Percentiles rank a stretch among this genome's conserved stretches.
phyloP scores from a whole-genome alignment of 2,888 invertebrate genomes.

The Leptopilina myrica region DNA sequence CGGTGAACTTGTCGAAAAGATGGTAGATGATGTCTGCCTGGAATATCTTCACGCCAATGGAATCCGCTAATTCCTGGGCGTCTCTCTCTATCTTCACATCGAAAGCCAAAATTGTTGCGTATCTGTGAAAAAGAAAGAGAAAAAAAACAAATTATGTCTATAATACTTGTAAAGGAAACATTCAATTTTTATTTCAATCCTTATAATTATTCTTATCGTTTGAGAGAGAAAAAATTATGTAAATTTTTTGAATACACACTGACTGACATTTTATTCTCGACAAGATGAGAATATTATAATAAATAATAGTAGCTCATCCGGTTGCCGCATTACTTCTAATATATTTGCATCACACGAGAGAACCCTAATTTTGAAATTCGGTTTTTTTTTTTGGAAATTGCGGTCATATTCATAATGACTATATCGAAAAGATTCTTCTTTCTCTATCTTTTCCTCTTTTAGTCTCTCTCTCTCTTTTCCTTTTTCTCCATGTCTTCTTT shows the following conservation, averaged over 20 bases:
- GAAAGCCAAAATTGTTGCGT: constrained; percentile 98
- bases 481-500: too few species aligned
- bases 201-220: background rate
- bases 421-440: background rate
- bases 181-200: background rate
- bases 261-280: too few species aligned
- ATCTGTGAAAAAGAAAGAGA: constrained; percentile 78
- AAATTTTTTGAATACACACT: background rate
- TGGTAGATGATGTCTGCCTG: constrained; percentile 99
- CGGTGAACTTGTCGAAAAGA: constrained; percentile 97
- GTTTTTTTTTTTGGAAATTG: background rate
- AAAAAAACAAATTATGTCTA: too few species aligned
- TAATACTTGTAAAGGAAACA: too few species aligned
- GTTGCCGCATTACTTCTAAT: too few species aligned
- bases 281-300: too few species aligned
- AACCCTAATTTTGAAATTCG: background rate
- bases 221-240: background rate
- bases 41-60: constrained; percentile 96
- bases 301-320: too few species aligned
- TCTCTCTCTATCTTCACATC: constrained; percentile 99
- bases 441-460: too few species aligned
- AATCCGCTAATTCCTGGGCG: constrained; percentile 98
- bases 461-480: too few species aligned
- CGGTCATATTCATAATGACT: constrained; percentile 2
- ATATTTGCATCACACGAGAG: too few species aligned